Base-by-base conservation (phyloP, 2,113 vertebrate species). In the Bambusicola thoracicus region DNA sequence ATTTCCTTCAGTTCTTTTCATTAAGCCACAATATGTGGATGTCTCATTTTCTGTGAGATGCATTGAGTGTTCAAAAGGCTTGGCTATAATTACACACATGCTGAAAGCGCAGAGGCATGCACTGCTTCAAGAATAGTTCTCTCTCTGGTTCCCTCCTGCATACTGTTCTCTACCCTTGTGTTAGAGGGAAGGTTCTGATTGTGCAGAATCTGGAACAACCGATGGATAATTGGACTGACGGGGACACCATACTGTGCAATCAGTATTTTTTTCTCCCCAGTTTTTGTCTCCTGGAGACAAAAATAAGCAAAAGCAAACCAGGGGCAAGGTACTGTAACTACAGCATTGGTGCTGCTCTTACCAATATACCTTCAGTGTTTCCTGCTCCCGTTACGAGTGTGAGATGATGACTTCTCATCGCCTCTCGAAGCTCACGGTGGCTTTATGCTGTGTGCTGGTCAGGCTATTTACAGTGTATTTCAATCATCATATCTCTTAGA, bases 1-100 rank as follows among this genome's bases (percentile, higher is more conserved):
- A 56, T 90, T 92, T 96, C 85, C 91, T 97, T 91, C 30, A 43
- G 81, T 94, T 93, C 82, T 96, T 94, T 96, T 95, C 87, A 92
- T 95, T 94, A 96, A 85, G 89, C 69, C 74, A 78, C 94, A 94
- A 89, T 94, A 93, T 96, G 91, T 29, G 59, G 90, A 84, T 87
- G 87, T 78, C 89, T 96, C 75, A 68, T 95, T 95, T 93, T 87
- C 62, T 72, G 85, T 79, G 82, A 87, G 90, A 93, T 78, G 41
- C 80, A 93, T 90, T 69, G n/a, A 91, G 92, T 88, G 76, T 91
- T 92, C 76, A 77, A 79, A 93, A 93, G 70, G n/a, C 69, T 94
- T 14, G 8, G 21, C 89, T 90, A 80, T 92, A 90, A 93, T 94
- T 90, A 92, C 46, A 76, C 43, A 77, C 91, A 85, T 65, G 53